Conservation (phyloP, 1,140 invertebrate genomes). For the Helicorthomorpha holstii region DNA sequence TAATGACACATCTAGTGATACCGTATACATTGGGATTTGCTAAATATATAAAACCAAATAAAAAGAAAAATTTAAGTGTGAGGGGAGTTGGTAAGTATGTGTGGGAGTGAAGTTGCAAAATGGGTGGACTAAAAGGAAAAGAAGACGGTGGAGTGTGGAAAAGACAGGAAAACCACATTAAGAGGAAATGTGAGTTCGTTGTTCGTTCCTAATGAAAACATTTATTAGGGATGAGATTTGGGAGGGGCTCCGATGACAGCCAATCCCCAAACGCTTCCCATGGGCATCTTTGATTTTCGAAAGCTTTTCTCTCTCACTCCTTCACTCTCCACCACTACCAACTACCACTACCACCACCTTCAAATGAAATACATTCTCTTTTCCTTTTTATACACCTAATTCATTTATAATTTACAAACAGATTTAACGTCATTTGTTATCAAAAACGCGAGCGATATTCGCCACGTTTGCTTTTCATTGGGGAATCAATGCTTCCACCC, state of each 20-base stretch:
- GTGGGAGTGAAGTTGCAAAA: not conserved
- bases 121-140: not conserved
- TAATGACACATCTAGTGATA: no score
- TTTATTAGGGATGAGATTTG: not conserved
- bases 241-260: not conserved
- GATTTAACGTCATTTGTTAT: slow-evolving; percentile 4
- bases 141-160: not conserved
- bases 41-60: no score
- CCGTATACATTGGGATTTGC: no score
- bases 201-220: slow-evolving; percentile 6
- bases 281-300: not conserved
- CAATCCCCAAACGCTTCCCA: not conserved
- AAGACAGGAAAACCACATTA: slow-evolving; percentile 19
- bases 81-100: no score
- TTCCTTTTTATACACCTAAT: not conserved
- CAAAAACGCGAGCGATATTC: no score
- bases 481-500: no score
- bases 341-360: slow-evolving; percentile 3
- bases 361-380: not conserved
- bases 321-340: slow-evolving; percentile 12
- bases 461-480: no score
- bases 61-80: no score
- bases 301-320: slow-evolving; percentile 7
- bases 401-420: slow-evolving; percentile 7
- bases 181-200: slow-evolving; percentile 17